Evolutionary conservation across 2,113 vertebrate species (phyloP).

Genomic region (Melanerpes formicivorus): DNA sequence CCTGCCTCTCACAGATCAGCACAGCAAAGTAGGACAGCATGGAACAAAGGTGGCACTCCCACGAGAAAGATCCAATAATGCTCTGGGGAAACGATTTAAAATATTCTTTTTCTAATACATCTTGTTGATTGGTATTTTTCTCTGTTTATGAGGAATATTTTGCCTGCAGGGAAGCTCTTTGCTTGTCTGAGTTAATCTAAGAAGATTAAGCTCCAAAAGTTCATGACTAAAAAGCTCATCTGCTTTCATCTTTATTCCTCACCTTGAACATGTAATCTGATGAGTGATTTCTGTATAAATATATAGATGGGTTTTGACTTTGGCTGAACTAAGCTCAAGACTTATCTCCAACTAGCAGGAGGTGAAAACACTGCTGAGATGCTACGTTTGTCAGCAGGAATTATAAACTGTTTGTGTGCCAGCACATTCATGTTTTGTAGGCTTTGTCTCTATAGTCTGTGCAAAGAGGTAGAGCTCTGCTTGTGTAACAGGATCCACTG

Average conservation of each 20-base stretch:
- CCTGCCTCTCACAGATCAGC: not conserved
- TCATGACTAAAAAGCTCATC: slow-evolving; percentile 33
- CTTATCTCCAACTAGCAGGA: slow-evolving; percentile 17
- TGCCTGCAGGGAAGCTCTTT: slow-evolving; percentile 16
- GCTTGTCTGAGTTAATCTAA: slow-evolving; percentile 53
- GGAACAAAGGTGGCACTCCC: not conserved
- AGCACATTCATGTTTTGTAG: not conserved
- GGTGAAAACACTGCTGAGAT: not conserved
- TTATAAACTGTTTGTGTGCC: not conserved
- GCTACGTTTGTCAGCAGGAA: not conserved
- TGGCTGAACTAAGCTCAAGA: slow-evolving; percentile 36
- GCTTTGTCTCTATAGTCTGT: fast-evolving
- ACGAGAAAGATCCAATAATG: not conserved
- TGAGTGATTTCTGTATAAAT: not conserved
- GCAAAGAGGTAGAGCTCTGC: not conserved
- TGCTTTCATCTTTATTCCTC: slow-evolving; percentile 35
- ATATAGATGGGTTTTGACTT: not conserved
- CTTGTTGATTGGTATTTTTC: slow-evolving; percentile 14
- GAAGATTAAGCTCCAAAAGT: slow-evolving; percentile 50
- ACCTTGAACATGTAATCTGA: slow-evolving; percentile 27
- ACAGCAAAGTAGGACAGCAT: not conserved
- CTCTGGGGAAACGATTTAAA: not conserved
- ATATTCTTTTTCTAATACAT: not conserved
- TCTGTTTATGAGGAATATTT: slow-evolving; percentile 12
- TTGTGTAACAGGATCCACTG: fast-evolving